Conservation (phyloP, 2,888 invertebrate genomes). For the Netelia virgata region DNA sequence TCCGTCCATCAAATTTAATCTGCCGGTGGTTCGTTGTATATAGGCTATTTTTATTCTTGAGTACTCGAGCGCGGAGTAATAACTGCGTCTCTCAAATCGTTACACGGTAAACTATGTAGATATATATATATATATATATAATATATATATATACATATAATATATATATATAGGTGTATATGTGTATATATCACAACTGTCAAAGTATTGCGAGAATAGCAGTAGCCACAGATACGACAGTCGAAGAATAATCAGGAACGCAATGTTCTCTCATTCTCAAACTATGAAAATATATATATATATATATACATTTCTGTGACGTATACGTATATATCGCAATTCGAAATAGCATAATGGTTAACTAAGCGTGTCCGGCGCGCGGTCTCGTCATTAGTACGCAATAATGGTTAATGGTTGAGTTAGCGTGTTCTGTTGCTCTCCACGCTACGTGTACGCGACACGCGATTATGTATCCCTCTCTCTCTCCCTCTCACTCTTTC, state of each 20-base stretch:
- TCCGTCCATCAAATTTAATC: constrained; percentile 36
- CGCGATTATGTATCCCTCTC: constrained; percentile 57
- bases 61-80: constrained; percentile 34
- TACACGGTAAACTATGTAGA: constrained; percentile 36
- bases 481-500: constrained; percentile 20
- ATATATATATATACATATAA: background rate
- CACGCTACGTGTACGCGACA: constrained; percentile 61
- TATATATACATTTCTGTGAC: constrained; percentile 1
- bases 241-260: constrained; percentile 42
- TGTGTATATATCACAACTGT: constrained; percentile 41
- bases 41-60: constrained; percentile 32
- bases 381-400: constrained; percentile 78
- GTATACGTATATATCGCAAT: constrained; percentile 37
- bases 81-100: constrained; percentile 41
- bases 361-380: constrained; percentile 78
- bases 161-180: constrained; percentile 7
- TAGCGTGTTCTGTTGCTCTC: constrained; percentile 73
- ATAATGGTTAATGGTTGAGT: constrained; percentile 80
- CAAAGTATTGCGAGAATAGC: constrained; percentile 35
- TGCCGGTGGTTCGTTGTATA: background rate
- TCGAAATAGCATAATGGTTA: constrained; percentile 75
- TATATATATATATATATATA: background rate
- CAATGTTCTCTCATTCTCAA: constrained; percentile 41
- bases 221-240: constrained; percentile 43
- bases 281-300: background rate